Base-by-base conservation (phyloP, 2,888 invertebrate species). In the Blastobasis adustella region DNA sequence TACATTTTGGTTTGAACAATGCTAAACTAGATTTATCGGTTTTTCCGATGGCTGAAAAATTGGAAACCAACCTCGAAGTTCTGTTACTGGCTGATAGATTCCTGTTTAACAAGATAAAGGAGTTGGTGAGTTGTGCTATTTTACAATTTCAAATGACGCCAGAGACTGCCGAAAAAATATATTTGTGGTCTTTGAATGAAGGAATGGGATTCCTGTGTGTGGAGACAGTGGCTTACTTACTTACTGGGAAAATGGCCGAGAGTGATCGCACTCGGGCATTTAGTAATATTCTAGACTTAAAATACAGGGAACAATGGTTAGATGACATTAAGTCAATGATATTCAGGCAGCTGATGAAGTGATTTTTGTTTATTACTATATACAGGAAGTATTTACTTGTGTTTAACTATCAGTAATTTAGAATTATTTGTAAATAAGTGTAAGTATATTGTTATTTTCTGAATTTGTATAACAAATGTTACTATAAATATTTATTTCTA, bases 101-200 rank as follows among this genome's bases (percentile, higher is more conserved):
- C 72, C 71, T 92, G 50, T 80, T 92, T 61, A 85, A 86, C 10
- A 89, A 89, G 58, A 68, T 91, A 7, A 90, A 90, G 60, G 76
- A 76, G 47, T 71, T 81, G 50, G 65, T 92, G 45, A 81, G 82
- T 46, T 86, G 88, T 62, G 90, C 89, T 23, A 90, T 91, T 51
- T 75, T 91, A 61, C 89, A 90, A 59, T 89, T 89, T 63, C 77
- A 78, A 63, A 66, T 92, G 62, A 79, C 76, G 7, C 76, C 89
- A 0, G 71, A 80, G 40, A 90, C 88, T 4, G 90, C 90, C 1
- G 88, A 90, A 59, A 81, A 79, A 56, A 90, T 92, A 59, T 92
- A 92, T 62, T 79, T 86, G 37, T 91, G 91, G 91, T 91, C 91
- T 1, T 62, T 92, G 48, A 87, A 86, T 61, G 91, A 91, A n/a